These are phyloP conservation scores for Typhlichthys subterraneus DNA, from an alignment of 2,797 vertebrate species.

Conservation along the genomic window DNA sequence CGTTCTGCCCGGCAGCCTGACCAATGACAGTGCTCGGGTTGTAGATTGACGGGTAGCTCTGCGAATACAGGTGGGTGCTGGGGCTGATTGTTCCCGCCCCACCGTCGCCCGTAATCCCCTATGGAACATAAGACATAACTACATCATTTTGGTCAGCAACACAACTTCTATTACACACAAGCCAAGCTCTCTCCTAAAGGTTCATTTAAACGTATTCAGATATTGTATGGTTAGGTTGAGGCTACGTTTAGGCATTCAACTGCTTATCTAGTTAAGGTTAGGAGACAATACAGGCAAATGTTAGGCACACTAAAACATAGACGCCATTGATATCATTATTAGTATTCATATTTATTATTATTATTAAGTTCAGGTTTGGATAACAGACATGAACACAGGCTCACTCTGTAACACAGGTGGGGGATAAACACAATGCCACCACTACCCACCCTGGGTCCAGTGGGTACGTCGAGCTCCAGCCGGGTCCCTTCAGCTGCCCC, in stretches of 20 bases:
- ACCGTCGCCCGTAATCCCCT: constrained; percentile 66
- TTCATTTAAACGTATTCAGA: not conserved
- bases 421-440: not conserved
- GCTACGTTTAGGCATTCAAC: no score
- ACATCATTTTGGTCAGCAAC: not conserved
- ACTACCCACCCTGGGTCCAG: constrained; percentile 68
- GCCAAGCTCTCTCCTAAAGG: no score
- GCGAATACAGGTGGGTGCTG: constrained; percentile 74
- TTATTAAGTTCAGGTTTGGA: no score
- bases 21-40: constrained; percentile 52
- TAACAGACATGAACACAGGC: no score
- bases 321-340: no score
- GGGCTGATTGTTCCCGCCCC: constrained; percentile 65
- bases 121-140: constrained; percentile 13
- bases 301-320: no score
- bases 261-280: no score
- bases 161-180: no score
- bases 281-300: no score
- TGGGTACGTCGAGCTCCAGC: constrained; percentile 56
- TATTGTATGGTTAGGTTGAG: no score
- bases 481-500: constrained; percentile 58
- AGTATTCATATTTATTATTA: no score
- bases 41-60: constrained; percentile 86
- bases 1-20: constrained; percentile 51
- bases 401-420: no score